These are phyloP conservation scores for Nymphalis urticae DNA, from an alignment of 2,888 invertebrate genomes.

Conservation along the genomic window DNA sequence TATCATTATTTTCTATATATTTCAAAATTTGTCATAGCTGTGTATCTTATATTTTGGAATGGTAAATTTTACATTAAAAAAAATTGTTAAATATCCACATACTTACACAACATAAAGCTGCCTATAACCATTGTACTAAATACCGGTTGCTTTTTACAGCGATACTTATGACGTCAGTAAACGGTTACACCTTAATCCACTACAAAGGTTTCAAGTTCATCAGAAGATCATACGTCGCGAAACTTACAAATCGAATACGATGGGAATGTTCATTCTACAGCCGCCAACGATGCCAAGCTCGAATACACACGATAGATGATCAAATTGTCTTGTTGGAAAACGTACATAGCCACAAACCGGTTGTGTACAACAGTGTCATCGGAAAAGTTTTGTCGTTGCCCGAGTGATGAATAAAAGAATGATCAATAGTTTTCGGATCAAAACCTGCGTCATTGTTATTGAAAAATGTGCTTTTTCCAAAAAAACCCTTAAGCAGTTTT, in stretches of 20 bases:
- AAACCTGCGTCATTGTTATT: too few relatives aligned
- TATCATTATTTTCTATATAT: too few relatives aligned
- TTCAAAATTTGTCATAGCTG: too few relatives aligned
- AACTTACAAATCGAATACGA: constrained; percentile 34
- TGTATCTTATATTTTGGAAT: too few relatives aligned
- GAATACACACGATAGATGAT: constrained; percentile 38
- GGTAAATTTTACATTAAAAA: too few relatives aligned
- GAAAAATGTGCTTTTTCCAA: too few relatives aligned
- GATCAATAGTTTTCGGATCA: not conserved
- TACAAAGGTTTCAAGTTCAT: constrained; percentile 44
- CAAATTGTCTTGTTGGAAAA: constrained; percentile 34
- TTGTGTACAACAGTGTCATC: constrained; percentile 17
- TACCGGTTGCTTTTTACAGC: constrained; percentile 24
- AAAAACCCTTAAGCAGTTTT: too few relatives aligned
- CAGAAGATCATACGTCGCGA: constrained; percentile 40
- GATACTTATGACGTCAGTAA: constrained; percentile 24
- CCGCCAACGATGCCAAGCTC: constrained; percentile 39
- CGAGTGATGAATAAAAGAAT: too few relatives aligned
- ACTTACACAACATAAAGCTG: too few relatives aligned
- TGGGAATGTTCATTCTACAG: constrained; percentile 46
- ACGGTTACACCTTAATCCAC: constrained; percentile 40
- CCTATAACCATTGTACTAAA: not conserved
- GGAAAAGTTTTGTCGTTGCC: constrained; percentile 29
- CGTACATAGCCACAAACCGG: constrained; percentile 30
- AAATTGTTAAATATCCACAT: too few relatives aligned